Conservation (phyloP, 2,888 invertebrate genomes). For the Venustoraphidia nigricollis region DNA sequence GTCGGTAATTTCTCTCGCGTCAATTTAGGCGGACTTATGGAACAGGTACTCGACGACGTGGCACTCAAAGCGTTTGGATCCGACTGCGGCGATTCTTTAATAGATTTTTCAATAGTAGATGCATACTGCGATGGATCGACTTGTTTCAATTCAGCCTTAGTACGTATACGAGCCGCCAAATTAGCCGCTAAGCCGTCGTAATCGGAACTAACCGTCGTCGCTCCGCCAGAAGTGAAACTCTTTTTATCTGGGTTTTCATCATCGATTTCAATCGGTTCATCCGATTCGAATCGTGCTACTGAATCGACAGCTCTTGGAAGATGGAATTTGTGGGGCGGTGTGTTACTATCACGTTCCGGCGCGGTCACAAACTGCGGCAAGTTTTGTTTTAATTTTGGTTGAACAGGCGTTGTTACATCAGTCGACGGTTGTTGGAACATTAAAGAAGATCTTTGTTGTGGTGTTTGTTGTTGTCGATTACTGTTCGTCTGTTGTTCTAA, state of each 20-base stretch:
- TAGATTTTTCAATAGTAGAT: not conserved
- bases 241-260: slow-evolving; percentile 11
- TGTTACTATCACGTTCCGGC: too few relatives aligned
- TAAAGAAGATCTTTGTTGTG: slow-evolving; percentile 15
- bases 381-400: slow-evolving; percentile 26
- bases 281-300: slow-evolving; percentile 33
- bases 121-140: slow-evolving; percentile 17
- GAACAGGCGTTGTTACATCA: slow-evolving; percentile 26
- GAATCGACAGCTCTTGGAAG: slow-evolving; percentile 55
- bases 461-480: not conserved
- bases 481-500: slow-evolving; percentile 27
- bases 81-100: not conserved
- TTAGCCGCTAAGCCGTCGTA: slow-evolving; percentile 43
- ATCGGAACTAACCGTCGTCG: slow-evolving; percentile 21
- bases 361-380: slow-evolving; percentile 36
- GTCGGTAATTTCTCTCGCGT: slow-evolving; percentile 26
- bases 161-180: slow-evolving; percentile 58
- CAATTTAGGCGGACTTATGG: slow-evolving; percentile 31
- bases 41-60: slow-evolving; percentile 16
- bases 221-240: slow-evolving; percentile 14
- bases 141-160: slow-evolving; percentile 70
- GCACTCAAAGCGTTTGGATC: slow-evolving; percentile 10
- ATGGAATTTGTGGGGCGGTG: slow-evolving; percentile 42
- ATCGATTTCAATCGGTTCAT: slow-evolving; percentile 18
- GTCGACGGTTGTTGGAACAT: slow-evolving; percentile 27